Evolutionary conservation across 2,888 invertebrate species (phyloP).

Genomic region (Brenthis ino): DNA sequence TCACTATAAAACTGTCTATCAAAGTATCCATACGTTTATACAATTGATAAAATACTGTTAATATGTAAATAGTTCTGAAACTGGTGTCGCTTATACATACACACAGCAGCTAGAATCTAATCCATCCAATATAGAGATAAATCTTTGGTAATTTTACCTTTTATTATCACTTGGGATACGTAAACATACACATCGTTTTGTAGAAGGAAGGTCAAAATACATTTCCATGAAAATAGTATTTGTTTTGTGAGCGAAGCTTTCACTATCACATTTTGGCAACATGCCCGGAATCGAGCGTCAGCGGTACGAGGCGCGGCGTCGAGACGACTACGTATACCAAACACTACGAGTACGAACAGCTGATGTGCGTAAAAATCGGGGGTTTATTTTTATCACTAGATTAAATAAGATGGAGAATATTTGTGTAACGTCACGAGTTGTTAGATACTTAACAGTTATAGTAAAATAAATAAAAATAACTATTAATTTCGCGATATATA

Average conservation of each 20-base stretch:
- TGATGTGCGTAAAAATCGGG: constrained; percentile 28
- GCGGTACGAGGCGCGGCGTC: constrained; percentile 26
- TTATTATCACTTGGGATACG: too few species aligned
- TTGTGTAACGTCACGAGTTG: constrained; percentile 16
- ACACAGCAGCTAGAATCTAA: too few species aligned
- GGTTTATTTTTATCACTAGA: constrained; percentile 32
- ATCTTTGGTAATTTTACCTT: too few species aligned
- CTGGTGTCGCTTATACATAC: too few species aligned
- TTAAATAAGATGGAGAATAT: constrained; percentile 30
- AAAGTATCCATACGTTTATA: too few species aligned
- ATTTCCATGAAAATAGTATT: constrained; percentile 4
- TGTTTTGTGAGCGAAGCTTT: constrained; percentile 33
- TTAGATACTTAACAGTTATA: not conserved
- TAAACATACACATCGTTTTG: too few species aligned
- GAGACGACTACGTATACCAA: constrained; percentile 25
- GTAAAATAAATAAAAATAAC: constrained; percentile 15
- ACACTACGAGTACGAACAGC: constrained; percentile 30
- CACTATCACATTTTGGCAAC: constrained; percentile 42
- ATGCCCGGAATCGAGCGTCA: constrained; percentile 38
- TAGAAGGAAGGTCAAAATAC: not conserved
- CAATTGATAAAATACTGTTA: too few species aligned
- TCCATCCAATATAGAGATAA: too few species aligned
- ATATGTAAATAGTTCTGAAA: too few species aligned
- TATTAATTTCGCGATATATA: too few species aligned
- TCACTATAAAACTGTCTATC: too few species aligned